Conservation (phyloP, 37 sponge, comb jelly and placozoan species). For the Cladorhizidae sp. region DNA sequence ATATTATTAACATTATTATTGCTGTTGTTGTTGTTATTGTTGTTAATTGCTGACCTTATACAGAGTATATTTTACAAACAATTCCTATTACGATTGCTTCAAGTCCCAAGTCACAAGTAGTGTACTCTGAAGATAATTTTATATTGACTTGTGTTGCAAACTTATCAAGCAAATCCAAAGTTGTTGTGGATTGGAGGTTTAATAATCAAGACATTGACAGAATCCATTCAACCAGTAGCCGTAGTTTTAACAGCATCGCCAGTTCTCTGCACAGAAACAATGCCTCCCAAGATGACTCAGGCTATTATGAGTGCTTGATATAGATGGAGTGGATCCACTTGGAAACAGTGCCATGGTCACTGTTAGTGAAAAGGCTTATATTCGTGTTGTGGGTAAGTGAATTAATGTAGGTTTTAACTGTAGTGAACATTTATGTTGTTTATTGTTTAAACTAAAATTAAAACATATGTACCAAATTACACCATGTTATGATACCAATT, state of each 20-base stretch:
- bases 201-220: background rate
- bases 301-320: slow-evolving; percentile 13
- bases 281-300: background rate
- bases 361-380: background rate
- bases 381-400: background rate
- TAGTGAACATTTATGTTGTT: too few relatives aligned
- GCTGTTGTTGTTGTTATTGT: too few relatives aligned
- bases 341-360: slow-evolving; percentile 2
- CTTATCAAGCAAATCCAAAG: background rate
- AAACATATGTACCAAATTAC: too few relatives aligned
- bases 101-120: background rate
- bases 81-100: background rate
- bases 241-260: background rate
- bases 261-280: background rate
- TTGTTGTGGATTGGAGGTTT: background rate
- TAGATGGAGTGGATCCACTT: background rate
- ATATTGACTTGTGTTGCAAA: background rate
- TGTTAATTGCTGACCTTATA: too few relatives aligned
- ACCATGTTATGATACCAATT: too few relatives aligned
- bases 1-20: too few relatives aligned
- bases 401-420: too few relatives aligned
- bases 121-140: background rate
- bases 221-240: background rate
- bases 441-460: too few relatives aligned
- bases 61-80: background rate